Percentiles rank a stretch among this genome's conserved stretches.
phyloP scores from a whole-genome alignment of 2,113 vertebrate genomes.

The Motacilla alba region DNA sequence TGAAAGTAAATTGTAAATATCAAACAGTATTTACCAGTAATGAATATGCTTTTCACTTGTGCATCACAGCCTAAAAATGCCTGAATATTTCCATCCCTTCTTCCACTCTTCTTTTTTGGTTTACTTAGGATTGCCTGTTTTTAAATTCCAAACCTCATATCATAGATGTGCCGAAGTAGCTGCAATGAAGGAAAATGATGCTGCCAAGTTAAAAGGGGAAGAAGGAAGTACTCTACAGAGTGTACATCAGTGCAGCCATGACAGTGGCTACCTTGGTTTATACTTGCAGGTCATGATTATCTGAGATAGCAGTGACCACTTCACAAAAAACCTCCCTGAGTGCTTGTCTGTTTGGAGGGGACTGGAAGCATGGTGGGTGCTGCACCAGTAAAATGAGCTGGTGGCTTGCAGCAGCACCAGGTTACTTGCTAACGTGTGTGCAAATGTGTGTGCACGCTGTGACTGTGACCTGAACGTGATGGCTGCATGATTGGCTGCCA shows the following conservation, averaged over 20 bases:
- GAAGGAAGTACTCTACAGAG: not conserved
- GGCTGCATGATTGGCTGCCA: not conserved
- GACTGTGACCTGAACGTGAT: not conserved
- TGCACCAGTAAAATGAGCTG: accelerated
- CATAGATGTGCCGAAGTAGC: not conserved
- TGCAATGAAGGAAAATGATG: not conserved
- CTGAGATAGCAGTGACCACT: not conserved
- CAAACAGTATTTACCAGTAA: not conserved
- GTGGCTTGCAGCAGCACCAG: not conserved
- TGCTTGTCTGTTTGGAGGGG: not conserved
- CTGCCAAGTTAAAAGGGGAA: not conserved
- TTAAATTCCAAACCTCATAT: not conserved
- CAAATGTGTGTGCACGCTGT: accelerated
- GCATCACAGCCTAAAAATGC: not conserved
- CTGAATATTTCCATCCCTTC: not conserved
- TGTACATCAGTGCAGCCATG: not conserved
- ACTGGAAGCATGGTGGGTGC: not conserved
- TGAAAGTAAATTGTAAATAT: not conserved
- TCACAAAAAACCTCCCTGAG: not conserved
- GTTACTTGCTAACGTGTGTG: not conserved
- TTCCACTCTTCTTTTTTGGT: not conserved
- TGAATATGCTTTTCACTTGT: slow-evolving; percentile 31
- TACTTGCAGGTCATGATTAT: not conserved
- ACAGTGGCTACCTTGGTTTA: not conserved
- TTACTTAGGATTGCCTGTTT: not conserved